Percentiles rank a stretch among this genome's conserved stretches.
Evolutionary conservation across 2,113 vertebrate genomes (phyloP).

Genomic region (Callipepla squamata): DNA sequence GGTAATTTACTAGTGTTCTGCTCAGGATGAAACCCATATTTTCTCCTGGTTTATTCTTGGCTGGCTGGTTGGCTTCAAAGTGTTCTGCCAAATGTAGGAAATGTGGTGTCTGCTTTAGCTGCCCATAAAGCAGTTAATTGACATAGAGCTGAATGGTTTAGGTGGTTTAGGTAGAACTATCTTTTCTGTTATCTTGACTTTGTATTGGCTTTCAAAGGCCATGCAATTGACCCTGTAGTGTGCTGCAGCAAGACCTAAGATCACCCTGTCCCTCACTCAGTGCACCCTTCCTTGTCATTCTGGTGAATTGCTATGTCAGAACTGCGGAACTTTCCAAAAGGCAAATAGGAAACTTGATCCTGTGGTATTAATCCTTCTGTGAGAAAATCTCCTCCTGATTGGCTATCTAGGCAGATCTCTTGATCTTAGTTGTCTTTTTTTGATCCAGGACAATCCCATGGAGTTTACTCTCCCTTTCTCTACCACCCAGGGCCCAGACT

Average conservation of each 20-base stretch:
- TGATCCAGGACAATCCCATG: not conserved
- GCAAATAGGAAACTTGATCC: not conserved
- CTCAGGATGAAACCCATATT: not conserved
- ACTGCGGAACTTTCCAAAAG: not conserved
- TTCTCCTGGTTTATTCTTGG: not conserved
- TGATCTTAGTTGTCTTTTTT: not conserved
- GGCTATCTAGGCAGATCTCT: not conserved
- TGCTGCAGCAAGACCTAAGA: not conserved
- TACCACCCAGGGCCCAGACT: not conserved
- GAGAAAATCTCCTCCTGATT: not conserved
- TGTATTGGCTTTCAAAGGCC: not conserved
- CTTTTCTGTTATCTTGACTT: not conserved
- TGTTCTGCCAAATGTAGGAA: not conserved
- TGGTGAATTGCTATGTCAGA: not conserved
- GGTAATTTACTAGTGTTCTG: not conserved
- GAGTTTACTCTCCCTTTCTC: not conserved
- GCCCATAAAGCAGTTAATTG: not conserved
- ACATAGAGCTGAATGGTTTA: not conserved
- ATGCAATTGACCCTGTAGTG: not conserved
- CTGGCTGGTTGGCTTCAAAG: not conserved
- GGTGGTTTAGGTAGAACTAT: not conserved
- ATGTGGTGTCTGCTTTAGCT: not conserved
- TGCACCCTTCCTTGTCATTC: accelerated
- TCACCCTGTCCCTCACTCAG: not conserved
- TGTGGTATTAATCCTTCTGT: not conserved